Evolutionary conservation across 2,888 invertebrate species (phyloP).

Genomic region (Vannuccia rotundouncinata): DNA sequence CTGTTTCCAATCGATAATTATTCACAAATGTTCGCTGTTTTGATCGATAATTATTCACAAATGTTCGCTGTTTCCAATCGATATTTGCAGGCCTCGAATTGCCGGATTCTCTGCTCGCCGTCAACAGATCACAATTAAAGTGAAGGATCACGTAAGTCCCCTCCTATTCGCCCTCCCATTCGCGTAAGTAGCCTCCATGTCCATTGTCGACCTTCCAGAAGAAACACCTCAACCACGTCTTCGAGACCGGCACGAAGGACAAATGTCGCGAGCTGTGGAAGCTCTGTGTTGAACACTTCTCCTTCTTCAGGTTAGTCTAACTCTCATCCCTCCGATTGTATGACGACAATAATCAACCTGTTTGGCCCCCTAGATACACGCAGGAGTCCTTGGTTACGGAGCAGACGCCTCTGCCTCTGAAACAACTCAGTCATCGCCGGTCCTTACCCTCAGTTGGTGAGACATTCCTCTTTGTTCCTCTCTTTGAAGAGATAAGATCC

Average conservation of each 20-base stretch:
- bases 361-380: not conserved
- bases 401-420: not conserved
- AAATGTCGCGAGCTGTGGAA: not conserved
- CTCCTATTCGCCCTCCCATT: no score
- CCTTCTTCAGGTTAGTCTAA: not conserved
- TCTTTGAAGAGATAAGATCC: not conserved
- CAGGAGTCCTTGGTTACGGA: not conserved
- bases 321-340: not conserved
- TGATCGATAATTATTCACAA: no score
- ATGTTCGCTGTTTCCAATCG: no score
- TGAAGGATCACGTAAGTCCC: not conserved
- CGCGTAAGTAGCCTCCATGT: no score
- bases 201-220: no score
- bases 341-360: no score
- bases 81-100: not conserved
- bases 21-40: no score
- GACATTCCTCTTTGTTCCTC: not conserved
- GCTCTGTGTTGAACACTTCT: not conserved
- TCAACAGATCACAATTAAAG: not conserved
- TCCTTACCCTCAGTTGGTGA: not conserved
- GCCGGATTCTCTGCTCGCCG: not conserved
- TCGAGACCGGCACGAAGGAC: not conserved
- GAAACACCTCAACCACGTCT: not conserved
- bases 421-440: not conserved
- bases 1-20: no score